A percentile compares a stretch with the other conserved stretches of the same genome.
phyloP scores from a whole-genome alignment of 2,113 vertebrate species.

The Hippocampus mohnikei region DNA sequence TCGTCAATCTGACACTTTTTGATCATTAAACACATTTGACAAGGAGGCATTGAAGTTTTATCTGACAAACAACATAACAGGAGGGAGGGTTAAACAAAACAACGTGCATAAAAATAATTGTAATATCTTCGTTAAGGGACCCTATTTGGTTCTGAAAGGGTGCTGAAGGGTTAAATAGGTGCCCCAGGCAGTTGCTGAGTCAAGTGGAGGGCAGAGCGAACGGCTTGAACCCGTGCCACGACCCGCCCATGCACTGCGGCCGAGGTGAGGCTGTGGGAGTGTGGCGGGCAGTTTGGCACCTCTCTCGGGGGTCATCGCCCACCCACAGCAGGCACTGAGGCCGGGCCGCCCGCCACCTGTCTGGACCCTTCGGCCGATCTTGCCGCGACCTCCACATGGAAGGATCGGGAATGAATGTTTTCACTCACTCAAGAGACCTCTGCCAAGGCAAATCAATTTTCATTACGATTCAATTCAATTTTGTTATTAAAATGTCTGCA shows the following conservation, averaged over 20 bases:
- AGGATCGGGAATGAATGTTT: not conserved
- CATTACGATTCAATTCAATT: not conserved
- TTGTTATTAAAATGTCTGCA: not conserved
- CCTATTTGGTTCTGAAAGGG: not conserved
- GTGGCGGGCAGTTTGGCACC: slow-evolving; percentile 62
- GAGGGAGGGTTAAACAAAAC: not conserved
- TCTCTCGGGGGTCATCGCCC: slow-evolving; percentile 50
- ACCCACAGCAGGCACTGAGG: slow-evolving; percentile 53
- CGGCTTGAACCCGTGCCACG: slow-evolving; percentile 46
- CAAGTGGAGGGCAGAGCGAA: slow-evolving; percentile 40
- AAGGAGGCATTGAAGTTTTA: no score
- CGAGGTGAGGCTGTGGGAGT: slow-evolving; percentile 62
- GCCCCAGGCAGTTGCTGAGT: slow-evolving; percentile 16
- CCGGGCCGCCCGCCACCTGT: slow-evolving; percentile 63
- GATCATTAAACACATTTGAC: no score
- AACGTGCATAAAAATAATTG: not conserved
- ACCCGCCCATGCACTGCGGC: slow-evolving; percentile 42
- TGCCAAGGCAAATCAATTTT: not conserved
- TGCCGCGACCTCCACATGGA: slow-evolving; percentile 25
- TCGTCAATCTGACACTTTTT: no score
- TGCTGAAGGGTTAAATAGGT: not conserved
- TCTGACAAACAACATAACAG: no score
- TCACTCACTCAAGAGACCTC: not conserved
- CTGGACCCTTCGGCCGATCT: slow-evolving; percentile 36
- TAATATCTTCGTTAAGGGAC: not conserved